These are phyloP conservation scores for Halichoerus grypus DNA, from an alignment of 2,113 vertebrate genomes.

Conservation along the genomic window DNA sequence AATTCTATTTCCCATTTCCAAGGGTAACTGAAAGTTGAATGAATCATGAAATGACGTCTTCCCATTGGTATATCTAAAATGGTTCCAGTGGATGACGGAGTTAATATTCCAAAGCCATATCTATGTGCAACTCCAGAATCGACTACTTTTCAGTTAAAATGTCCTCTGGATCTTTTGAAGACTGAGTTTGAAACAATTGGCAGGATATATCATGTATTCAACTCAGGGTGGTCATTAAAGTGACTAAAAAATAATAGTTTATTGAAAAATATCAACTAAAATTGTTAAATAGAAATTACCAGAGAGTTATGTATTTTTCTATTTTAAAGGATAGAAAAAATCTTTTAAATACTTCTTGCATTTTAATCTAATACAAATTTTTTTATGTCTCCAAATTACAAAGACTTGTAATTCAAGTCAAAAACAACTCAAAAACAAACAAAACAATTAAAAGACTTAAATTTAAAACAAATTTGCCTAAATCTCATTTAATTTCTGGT, in stretches of 20 bases:
- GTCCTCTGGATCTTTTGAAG: not conserved
- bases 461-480: not conserved
- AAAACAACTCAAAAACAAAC: not conserved
- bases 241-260: constrained; percentile 26
- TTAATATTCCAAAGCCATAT: constrained; percentile 54
- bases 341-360: not conserved
- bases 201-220: not conserved
- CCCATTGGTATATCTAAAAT: constrained; percentile 65
- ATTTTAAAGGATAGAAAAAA: not conserved
- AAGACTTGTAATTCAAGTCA: not conserved
- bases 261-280: constrained; percentile 35
- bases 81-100: constrained; percentile 49
- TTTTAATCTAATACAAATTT: not conserved
- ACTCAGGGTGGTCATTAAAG: not conserved
- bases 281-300: not conserved
- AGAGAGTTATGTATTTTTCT: not conserved
- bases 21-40: constrained; percentile 75
- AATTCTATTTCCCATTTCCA: constrained; percentile 57
- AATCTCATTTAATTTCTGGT: not conserved
- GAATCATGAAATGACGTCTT: constrained; percentile 69
- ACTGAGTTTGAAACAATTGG: not conserved
- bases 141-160: constrained; percentile 34
- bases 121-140: constrained; percentile 32
- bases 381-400: not conserved
- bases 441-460: not conserved